phyloP scores from a whole-genome alignment of 92 coral and sea anemone species.

The Ricordea florida region DNA sequence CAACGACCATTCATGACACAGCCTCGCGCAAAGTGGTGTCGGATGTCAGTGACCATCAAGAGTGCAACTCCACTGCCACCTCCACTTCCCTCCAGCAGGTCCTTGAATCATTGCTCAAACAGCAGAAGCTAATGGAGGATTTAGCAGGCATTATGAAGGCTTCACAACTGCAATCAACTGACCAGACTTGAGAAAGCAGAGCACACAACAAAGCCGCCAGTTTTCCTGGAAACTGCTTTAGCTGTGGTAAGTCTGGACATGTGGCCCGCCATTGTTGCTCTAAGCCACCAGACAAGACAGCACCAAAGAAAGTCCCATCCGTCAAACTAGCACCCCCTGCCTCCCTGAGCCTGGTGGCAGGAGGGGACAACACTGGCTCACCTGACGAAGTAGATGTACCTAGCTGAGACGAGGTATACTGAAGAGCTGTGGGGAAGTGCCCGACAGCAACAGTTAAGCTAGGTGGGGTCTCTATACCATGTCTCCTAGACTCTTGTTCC shows the following conservation, averaged over 20 bases:
- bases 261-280: background rate
- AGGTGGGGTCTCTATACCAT: conserved; percentile 46
- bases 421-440: conserved; percentile 49
- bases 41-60: background rate
- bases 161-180: background rate
- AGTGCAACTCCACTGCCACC: background rate
- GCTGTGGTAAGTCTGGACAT: background rate
- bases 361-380: conserved; percentile 45
- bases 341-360: conserved; percentile 36
- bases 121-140: background rate
- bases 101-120: background rate
- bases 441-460: conserved; percentile 48
- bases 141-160: background rate
- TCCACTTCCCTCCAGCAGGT: background rate
- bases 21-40: background rate
- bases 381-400: background rate
- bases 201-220: background rate
- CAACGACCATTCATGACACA: background rate
- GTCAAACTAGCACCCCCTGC: conserved; percentile 56
- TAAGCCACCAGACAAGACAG: background rate
- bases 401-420: background rate
- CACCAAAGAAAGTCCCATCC: background rate
- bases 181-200: background rate
- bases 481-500: conserved; percentile 73
- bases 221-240: background rate